These are phyloP conservation scores for Spondyliosoma cantharus DNA, from an alignment of 2,797 vertebrate species.

Conservation along the genomic window DNA sequence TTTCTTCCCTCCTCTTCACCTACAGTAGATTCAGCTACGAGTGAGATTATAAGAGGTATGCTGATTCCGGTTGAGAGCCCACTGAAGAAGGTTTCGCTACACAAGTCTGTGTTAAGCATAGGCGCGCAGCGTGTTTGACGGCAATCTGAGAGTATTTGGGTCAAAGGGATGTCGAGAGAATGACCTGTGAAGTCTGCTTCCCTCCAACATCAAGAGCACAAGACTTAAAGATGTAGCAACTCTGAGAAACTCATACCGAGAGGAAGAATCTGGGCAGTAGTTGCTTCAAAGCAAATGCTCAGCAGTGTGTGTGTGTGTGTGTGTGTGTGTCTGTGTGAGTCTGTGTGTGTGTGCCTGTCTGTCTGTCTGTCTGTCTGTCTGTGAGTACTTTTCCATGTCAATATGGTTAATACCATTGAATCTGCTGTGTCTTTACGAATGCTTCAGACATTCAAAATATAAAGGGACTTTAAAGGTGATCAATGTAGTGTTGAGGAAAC, in stretches of 20 bases:
- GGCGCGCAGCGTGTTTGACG: slow-evolving; percentile 30
- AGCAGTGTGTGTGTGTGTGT: slow-evolving; percentile 33
- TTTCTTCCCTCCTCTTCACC: neutral
- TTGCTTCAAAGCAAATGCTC: slow-evolving; percentile 64
- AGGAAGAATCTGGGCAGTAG: slow-evolving; percentile 51
- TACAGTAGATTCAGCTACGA: neutral
- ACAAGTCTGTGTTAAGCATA: slow-evolving; percentile 26
- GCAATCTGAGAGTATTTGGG: slow-evolving; percentile 57
- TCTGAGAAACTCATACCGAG: slow-evolving; percentile 57
- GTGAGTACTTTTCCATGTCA: slow-evolving; percentile 38
- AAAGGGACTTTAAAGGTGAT: slow-evolving; percentile 2
- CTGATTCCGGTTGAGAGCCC: slow-evolving; percentile 11
- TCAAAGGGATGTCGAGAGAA: slow-evolving; percentile 49
- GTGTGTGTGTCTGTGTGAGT: slow-evolving; percentile 19
- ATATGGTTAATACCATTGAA: slow-evolving; percentile 46
- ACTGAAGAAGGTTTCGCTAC: neutral
- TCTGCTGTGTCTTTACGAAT: slow-evolving; percentile 31
- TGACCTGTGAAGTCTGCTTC: slow-evolving; percentile 56
- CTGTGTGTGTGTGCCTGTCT: slow-evolving; percentile 3
- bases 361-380: slow-evolving; percentile 10
- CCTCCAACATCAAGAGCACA: slow-evolving; percentile 45
- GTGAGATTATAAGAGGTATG: slow-evolving; percentile 13
- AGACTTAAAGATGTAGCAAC: slow-evolving; percentile 54
- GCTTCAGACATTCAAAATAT: slow-evolving; percentile 22
- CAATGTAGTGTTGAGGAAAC: no score